These are phyloP conservation scores for Neodiprion lecontei DNA, from an alignment of 1,140 invertebrate species.

Conservation along the genomic window DNA sequence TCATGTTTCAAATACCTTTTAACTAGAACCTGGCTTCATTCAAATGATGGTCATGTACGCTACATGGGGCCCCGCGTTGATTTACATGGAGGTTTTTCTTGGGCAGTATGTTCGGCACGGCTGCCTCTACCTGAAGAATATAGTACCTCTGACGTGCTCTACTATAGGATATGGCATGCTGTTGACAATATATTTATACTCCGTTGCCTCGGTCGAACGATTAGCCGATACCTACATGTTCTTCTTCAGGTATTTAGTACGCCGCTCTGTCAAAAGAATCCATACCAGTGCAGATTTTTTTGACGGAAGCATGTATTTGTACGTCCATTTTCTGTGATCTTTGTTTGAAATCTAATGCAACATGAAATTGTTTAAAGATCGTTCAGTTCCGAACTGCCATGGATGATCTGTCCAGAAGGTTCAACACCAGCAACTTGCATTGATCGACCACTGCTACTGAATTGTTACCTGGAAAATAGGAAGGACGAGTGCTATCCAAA, in stretches of 20 bases:
- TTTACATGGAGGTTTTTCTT: not conserved
- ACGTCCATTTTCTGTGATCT: too few species aligned
- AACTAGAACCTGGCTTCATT: not conserved
- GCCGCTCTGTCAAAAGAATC: too few species aligned
- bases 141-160: not conserved
- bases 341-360: not conserved
- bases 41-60: not conserved
- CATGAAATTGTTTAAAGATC: not conserved
- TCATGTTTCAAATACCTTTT: not conserved
- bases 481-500: not conserved
- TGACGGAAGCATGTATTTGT: too few species aligned
- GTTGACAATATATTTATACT: conserved; percentile 1
- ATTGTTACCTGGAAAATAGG: not conserved
- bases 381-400: not conserved
- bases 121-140: conserved; percentile 7
- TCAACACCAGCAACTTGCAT: not conserved
- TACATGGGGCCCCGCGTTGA: not conserved
- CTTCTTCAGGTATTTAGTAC: not conserved
- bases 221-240: not conserved
- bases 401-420: not conserved
- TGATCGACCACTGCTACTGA: not conserved
- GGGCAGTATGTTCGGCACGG: not conserved
- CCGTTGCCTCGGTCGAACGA: not conserved
- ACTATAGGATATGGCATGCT: not conserved
- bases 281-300: too few species aligned